Percentiles rank a stretch among this genome's conserved stretches.
Conservation (phyloP, 2,888 invertebrate species). For the Laspeyria flexula region DNA sequence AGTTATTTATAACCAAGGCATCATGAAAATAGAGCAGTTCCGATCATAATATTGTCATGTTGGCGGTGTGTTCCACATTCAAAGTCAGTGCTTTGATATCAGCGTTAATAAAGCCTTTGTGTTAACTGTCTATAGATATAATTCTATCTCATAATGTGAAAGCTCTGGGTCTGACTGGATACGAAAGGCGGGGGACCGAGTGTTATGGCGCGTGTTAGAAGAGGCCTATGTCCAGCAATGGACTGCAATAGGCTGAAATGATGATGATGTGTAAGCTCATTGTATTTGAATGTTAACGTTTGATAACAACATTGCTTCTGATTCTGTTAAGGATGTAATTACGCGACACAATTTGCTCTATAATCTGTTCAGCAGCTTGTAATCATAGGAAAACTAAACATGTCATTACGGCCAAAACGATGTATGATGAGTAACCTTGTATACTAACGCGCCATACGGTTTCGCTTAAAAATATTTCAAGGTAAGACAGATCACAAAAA, state of each 20-base stretch:
- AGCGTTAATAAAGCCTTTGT: neutral
- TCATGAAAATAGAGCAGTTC: neutral
- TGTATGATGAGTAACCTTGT: constrained; percentile 21
- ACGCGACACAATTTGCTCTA: constrained; percentile 10
- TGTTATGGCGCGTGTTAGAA: no score
- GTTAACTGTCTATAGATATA: neutral
- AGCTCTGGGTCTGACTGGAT: no score
- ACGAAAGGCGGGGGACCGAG: no score
- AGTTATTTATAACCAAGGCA: neutral
- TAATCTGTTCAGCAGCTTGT: constrained; percentile 9
- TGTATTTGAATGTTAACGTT: no score
- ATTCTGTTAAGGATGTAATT: neutral
- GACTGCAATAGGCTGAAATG: no score
- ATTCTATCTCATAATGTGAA: no score
- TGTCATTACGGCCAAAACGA: constrained; percentile 24
- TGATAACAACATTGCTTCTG: neutral
- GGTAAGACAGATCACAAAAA: constrained; percentile 3
- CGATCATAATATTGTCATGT: neutral
- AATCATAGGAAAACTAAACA: constrained; percentile 20
- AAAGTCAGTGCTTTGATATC: neutral
- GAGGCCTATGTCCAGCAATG: no score
- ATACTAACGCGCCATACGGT: constrained; percentile 24
- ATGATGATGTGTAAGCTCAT: no score
- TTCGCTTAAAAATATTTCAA: constrained; percentile 12
- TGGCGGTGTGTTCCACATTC: neutral